Base-by-base conservation (phyloP, 2,113 vertebrate genomes). In the Symphodus melops region DNA sequence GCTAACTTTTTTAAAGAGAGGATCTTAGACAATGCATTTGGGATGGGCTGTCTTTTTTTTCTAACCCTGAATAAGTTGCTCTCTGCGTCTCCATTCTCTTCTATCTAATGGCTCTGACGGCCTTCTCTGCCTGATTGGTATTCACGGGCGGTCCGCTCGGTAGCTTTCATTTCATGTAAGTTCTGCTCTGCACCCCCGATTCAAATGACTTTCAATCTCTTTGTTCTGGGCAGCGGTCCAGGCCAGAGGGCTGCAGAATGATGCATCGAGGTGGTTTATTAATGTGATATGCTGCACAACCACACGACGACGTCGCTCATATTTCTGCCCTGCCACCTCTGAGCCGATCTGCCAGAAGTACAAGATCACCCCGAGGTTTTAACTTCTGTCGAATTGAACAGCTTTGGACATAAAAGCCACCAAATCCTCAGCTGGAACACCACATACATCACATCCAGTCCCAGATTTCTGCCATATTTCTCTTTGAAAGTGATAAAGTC, bases 141-240 rank as follows among this genome's bases (percentile, higher is more conserved):
- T 89, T 88, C 91, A 77, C 14, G 8, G 19, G 17, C n/a, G 13
- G 72, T 77, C 39, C 60, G 17, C 56, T 61, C 55, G 42, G 63
- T 52, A 55, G 73, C 85, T 83, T 81, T 83, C 75, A 84, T 89
- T 87, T 57, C 85, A 48, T 74, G 69, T 73, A 75, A 86, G 83
- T 84, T 88, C 81, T 86, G 84, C 87, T 83, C 74, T 36, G 79
- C 83, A 59, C 62, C 82, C 61, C 68, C 36, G 82, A 86, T 88
- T 87, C 68, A 77, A 88, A 89, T 85, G 81, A 88, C 89, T 87
- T 88, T 90, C 88, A 88, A 88, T 86, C 87, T 88, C 89, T 93
- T 83, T 86, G 87, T 91, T 81, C 89, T 88, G 83, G 91, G 89
- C 88, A 72, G 78, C 21, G 77, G 76, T 88, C 91, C 88, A 88